Base-by-base conservation (phyloP, 2,113 vertebrate genomes). In the Scortum barcoo region DNA sequence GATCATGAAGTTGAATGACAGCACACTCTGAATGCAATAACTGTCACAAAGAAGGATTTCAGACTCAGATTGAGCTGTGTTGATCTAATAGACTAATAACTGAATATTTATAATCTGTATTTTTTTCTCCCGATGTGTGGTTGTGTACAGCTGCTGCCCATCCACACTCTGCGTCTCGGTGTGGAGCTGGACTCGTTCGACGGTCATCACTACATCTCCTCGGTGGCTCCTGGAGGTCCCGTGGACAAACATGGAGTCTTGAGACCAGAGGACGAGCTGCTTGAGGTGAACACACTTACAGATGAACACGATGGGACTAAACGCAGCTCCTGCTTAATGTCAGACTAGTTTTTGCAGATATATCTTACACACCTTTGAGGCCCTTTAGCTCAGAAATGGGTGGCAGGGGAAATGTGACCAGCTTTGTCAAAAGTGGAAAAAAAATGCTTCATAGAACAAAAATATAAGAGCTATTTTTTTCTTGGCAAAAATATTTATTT, bases 181-280 rank as follows among this genome's bases (percentile, higher is more conserved):
- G 94, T 99, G 56, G 98, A 99, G 90, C 89, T 99, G 73, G 98
- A 99, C 94, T 97, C 98, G 0, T 99, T 97, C 66, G 96, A 99
- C 71, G 98, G 98, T 2, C 98, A 99, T 80, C 98, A 99, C 92
- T 99, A 99, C 77, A 96, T 99, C 83, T 99, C 97, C 56, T 98
- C 97, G 0, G 93, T 99, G 91, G 95, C 90, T 62, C 95, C 97
- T 11, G 97, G 97, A 24, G 96, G 97, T 46, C 97, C 97, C 0
- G 90, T 96, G 57, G 96, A 97, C 44, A 80, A 85, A 30, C 95
- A 97, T 24, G 96, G 95, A 20, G 86, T 96, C 44, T 88, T 99
- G 75, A 95, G 96, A 65, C 93, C 96, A 11, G 97, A 99, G 74
- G 98, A 99, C 81, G 98, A 99, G 85, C 96, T 99, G 42, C 95